phyloP scores from a whole-genome alignment of 2,113 vertebrate genomes.

The Callionymus lyra region DNA sequence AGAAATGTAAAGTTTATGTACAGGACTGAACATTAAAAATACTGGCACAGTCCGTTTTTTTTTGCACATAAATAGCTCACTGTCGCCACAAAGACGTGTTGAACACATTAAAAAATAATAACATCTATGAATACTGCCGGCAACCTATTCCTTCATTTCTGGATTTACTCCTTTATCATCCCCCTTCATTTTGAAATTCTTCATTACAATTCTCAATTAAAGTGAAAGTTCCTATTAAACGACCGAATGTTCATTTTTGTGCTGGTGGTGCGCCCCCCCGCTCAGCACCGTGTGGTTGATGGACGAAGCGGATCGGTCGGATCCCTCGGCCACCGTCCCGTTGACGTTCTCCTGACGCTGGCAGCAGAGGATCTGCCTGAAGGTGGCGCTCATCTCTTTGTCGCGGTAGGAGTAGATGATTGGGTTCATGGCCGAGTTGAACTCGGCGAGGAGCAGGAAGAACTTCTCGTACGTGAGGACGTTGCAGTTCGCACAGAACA shows the following conservation, averaged over 20 bases:
- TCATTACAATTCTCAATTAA: too few relatives aligned
- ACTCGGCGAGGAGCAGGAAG: constrained; percentile 92
- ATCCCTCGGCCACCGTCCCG: constrained; percentile 78
- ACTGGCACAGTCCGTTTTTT: constrained; percentile 53
- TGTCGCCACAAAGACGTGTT: constrained; percentile 28
- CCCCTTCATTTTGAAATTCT: not conserved
- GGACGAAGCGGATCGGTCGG: constrained; percentile 88
- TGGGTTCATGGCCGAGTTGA: constrained; percentile 99
- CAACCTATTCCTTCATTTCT: constrained; percentile 32
- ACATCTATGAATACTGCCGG: constrained; percentile 37
- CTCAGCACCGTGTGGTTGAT: constrained; percentile 91
- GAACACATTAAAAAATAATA: constrained; percentile 32
- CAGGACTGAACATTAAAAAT: not conserved
- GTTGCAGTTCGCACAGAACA: constrained; percentile 83
- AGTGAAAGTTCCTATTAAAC: constrained; percentile 64
- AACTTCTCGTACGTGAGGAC: constrained; percentile 94
- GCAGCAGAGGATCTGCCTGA: constrained; percentile 96
- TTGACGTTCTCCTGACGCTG: constrained; percentile 82
- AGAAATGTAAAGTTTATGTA: too few relatives aligned
- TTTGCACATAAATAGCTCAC: constrained; percentile 65
- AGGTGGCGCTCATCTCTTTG: constrained; percentile 97
- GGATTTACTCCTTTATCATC: constrained; percentile 15
- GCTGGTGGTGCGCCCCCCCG: constrained; percentile 48
- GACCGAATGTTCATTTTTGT: constrained; percentile 90
- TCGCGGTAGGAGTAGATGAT: constrained; percentile 99